Conservation (phyloP, 2,797 vertebrate species). For the Peromyscus melanophrys region DNA sequence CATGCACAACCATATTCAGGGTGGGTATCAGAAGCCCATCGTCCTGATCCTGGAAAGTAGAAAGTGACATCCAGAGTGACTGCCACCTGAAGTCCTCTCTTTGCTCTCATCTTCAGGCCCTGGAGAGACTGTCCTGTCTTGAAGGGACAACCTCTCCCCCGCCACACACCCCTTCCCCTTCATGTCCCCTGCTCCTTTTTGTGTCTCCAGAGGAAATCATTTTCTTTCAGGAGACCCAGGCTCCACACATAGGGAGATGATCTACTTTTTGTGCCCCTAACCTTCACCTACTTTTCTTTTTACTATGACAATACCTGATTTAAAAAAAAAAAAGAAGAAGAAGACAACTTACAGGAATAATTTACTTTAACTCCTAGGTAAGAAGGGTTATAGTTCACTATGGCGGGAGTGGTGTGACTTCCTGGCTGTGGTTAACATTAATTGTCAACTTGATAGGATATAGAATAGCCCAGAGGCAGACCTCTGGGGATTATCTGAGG, state of each 20-base stretch:
- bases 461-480: not conserved
- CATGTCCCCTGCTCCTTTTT: not conserved
- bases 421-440: not conserved
- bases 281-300: not conserved
- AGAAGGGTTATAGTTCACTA: not conserved
- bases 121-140: not conserved
- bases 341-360: not conserved
- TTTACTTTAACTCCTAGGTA: not conserved
- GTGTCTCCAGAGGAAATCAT: not conserved
- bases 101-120: not conserved
- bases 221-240: not conserved
- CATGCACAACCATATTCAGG: not conserved
- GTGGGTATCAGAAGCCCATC: too few species aligned
- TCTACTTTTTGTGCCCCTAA: not conserved
- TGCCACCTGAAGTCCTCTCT: not conserved
- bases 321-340: not conserved
- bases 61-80: not conserved
- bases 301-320: not conserved
- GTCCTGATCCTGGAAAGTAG: not conserved
- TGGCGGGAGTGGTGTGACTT: not conserved
- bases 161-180: not conserved
- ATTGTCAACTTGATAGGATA: not conserved
- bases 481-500: not conserved
- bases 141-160: not conserved
- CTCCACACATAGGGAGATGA: accelerated